Conservation (phyloP, 2,888 invertebrate genomes). For the Hofmannophila pseudospretella region DNA sequence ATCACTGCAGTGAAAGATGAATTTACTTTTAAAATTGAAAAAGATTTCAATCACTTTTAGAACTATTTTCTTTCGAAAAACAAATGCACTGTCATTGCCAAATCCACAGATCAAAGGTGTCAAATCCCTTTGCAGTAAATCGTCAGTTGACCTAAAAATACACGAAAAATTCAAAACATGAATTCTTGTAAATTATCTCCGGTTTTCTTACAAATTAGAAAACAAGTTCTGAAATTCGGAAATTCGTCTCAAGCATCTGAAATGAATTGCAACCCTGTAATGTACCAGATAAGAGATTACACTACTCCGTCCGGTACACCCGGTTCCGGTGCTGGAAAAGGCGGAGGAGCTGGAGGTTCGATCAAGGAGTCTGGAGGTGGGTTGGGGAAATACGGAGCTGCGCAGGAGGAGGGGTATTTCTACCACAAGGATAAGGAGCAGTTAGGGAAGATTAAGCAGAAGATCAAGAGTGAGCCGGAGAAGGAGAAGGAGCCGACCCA, state of each 20-base stretch:
- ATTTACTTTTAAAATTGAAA: too few relatives aligned
- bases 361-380: constrained; percentile 48
- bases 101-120: too few relatives aligned
- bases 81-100: not conserved
- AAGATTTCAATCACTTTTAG: too few relatives aligned
- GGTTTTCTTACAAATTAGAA: not conserved
- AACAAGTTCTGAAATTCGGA: not conserved
- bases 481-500: not conserved
- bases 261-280: not conserved
- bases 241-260: not conserved
- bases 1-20: too few relatives aligned
- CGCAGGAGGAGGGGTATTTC: constrained; percentile 58
- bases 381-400: constrained; percentile 40
- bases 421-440: constrained; percentile 43
- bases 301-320: constrained; percentile 22
- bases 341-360: constrained; percentile 47
- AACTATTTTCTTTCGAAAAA: too few relatives aligned
- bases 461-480: constrained; percentile 15
- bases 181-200: not conserved
- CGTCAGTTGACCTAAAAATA: not conserved
- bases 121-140: not conserved
- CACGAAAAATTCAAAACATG: not conserved
- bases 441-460: constrained; percentile 41
- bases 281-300: constrained; percentile 7
- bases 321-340: constrained; percentile 50